These are phyloP conservation scores for Panulirus ornatus DNA, from an alignment of 1,140 invertebrate species.

Conservation along the genomic window DNA sequence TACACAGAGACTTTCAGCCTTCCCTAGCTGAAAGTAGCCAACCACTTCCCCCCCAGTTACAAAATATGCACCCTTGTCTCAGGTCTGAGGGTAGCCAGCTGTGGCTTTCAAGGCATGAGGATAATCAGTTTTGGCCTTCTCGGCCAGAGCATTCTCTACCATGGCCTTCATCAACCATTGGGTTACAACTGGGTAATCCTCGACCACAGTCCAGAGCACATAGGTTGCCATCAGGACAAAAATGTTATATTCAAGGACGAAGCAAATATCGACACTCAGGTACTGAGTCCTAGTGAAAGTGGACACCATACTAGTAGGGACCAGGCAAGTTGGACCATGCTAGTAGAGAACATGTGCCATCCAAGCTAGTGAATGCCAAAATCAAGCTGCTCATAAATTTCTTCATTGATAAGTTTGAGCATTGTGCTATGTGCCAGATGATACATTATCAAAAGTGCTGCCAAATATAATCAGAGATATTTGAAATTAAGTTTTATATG, in stretches of 20 bases:
- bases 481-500: constrained; percentile 63
- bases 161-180: constrained; percentile 37
- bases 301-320: constrained; percentile 47
- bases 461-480: constrained; percentile 47
- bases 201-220: constrained; percentile 19
- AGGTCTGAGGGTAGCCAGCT: constrained; percentile 25
- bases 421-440: constrained; percentile 57
- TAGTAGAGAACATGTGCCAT: constrained; percentile 54
- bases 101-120: constrained; percentile 15
- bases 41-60: constrained; percentile 1
- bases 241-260: constrained; percentile 47
- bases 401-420: constrained; percentile 39
- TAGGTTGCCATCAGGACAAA: constrained; percentile 47
- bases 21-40: constrained; percentile 34
- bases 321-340: constrained; percentile 38
- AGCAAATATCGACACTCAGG: constrained; percentile 43
- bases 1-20: constrained; percentile 43
- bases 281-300: constrained; percentile 63
- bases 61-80: constrained; percentile 30
- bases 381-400: constrained; percentile 55
- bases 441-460: constrained; percentile 56
- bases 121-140: constrained; percentile 35
- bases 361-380: constrained; percentile 68
- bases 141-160: background rate
- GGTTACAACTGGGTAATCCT: constrained; percentile 37